Percentiles rank a stretch among this genome's conserved stretches.
Evolutionary conservation across 2,888 invertebrate species (phyloP).

Genomic region (Aspidiotus destructor): DNA sequence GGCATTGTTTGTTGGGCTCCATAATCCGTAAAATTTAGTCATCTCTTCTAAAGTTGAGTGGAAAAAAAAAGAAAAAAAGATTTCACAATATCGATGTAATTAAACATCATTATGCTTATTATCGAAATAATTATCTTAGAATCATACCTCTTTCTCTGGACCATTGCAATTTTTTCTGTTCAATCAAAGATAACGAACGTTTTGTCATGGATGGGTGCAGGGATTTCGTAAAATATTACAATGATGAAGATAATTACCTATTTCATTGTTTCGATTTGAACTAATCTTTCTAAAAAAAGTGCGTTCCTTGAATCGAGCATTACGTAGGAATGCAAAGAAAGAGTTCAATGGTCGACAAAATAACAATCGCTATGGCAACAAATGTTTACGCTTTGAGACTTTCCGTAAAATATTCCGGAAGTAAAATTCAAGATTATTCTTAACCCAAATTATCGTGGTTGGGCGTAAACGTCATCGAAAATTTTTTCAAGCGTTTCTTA

Average conservation of each 20-base stretch:
- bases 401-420: neutral
- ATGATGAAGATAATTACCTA: too few species aligned
- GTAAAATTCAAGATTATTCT: neutral
- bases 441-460: neutral
- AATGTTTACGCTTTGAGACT: neutral
- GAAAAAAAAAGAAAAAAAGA: neutral
- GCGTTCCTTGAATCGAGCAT: neutral
- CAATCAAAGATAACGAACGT: slow-evolving; percentile 53
- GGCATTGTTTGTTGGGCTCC: neutral
- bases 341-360: slow-evolving; percentile 9
- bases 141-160: slow-evolving; percentile 75
- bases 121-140: neutral
- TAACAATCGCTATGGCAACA: neutral
- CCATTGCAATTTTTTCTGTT: slow-evolving; percentile 87
- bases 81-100: neutral
- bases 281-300: too few species aligned
- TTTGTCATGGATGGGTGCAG: slow-evolving; percentile 23
- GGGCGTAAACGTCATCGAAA: too few species aligned
- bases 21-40: slow-evolving; percentile 15
- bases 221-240: neutral
- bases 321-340: neutral
- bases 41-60: slow-evolving; percentile 5
- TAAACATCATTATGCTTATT: neutral
- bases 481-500: too few species aligned
- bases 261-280: too few species aligned